Conservation (phyloP, 2,888 invertebrate species). For the Torymus texanus region DNA sequence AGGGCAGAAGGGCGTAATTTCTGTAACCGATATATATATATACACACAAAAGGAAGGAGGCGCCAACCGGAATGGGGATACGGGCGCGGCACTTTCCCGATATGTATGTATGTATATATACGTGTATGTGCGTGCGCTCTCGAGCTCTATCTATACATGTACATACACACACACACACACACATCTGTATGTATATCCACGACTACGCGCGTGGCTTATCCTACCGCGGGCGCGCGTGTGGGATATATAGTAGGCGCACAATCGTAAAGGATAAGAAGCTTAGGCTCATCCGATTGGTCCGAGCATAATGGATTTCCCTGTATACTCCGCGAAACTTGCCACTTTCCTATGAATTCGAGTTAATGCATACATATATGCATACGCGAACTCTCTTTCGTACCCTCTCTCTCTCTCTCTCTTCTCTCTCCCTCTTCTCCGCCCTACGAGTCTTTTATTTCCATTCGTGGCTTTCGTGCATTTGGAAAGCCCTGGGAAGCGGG, state of each 20-base stretch:
- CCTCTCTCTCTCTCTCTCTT: slow-evolving; percentile 25
- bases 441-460: slow-evolving; percentile 16
- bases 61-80: slow-evolving; percentile 40
- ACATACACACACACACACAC: slow-evolving; percentile 18
- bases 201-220: slow-evolving; percentile 26
- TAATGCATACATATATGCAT: background rate
- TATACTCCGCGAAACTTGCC: slow-evolving; percentile 38
- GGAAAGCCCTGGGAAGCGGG: slow-evolving; percentile 9
- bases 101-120: background rate
- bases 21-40: slow-evolving; percentile 13
- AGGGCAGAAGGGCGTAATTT: slow-evolving; percentile 27
- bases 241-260: slow-evolving; percentile 30
- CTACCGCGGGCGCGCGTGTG: background rate
- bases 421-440: slow-evolving; percentile 7
- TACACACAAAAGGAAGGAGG: background rate
- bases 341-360: slow-evolving; percentile 37
- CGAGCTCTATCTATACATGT: background rate
- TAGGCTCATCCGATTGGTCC: slow-evolving; percentile 55
- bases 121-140: background rate
- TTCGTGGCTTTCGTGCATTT: slow-evolving; percentile 19
- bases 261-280: slow-evolving; percentile 57
- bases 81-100: background rate
- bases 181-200: background rate
- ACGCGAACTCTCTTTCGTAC: slow-evolving; percentile 9
- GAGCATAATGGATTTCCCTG: slow-evolving; percentile 53